Base-by-base conservation (phyloP, 1,140 invertebrate species). In the Cyclargus thomasi region DNA sequence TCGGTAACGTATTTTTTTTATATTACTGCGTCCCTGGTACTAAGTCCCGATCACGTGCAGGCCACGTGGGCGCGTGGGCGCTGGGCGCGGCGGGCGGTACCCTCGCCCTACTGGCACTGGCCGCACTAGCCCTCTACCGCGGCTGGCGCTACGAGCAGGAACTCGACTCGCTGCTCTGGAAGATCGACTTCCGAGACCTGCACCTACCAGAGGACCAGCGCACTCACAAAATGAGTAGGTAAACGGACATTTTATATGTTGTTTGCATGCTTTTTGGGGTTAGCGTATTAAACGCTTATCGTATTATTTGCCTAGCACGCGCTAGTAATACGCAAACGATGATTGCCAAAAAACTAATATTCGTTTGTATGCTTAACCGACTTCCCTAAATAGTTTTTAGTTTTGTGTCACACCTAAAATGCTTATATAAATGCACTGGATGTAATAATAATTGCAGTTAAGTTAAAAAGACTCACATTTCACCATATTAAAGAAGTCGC, bases 81-180 rank as follows among this genome's bases (percentile, higher is more conserved):
- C 93, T 94, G 0, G 95, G 95, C 0, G 93, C 97, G 0, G 94
- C 94, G 0, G 97, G 97, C 0, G 94, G 95, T 2, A 90, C 96
- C 0, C 74, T 96, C 0, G 82, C 96, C 0, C 86, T 97, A 2
- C 81, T 97, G 16, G 90, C 93, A 0, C 86, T 97, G 0, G 93
- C 96, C 3, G 91, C 93, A 0, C 80, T 96, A 20, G 92, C 96
- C 0, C 82, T 96, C 0, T 97, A 97, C 85, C 93, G 97, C 64
- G 98, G 98, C 81, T 98, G 97, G 96, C 93, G 94, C 20, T 98
- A 99, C 83, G 98, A 99, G 79, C 97, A 98, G 79, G 97, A 99
- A 80, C 90, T 99, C 67, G 97, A 99, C 76, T 97, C 95, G 57
- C 89, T 99, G 18, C 92, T 99, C 0, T 99, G 98, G 98, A 98